Percentiles rank a stretch among this genome's conserved stretches.
Conservation (phyloP, 1,140 invertebrate genomes). For the Penaeus vannamei region DNA sequence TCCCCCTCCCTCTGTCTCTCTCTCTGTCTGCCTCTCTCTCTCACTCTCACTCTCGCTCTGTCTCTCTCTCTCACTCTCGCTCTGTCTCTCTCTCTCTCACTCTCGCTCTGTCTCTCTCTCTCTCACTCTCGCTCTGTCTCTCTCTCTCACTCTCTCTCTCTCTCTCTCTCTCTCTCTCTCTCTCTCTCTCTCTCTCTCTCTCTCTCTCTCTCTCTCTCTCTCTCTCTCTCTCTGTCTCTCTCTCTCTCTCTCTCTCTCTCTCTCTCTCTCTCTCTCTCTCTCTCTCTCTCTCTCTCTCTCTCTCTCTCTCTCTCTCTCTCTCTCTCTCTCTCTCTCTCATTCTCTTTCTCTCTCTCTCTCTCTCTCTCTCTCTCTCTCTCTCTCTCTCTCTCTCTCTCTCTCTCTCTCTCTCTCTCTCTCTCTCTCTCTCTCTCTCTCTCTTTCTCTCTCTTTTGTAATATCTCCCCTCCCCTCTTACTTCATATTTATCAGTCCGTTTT, state of each 20-base stretch:
- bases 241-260: not conserved
- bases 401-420: not conserved
- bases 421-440: not conserved
- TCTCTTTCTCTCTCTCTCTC: not conserved
- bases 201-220: slow-evolving; percentile 7
- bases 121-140: not conserved
- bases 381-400: not conserved
- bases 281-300: not conserved
- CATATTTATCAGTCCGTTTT: too few species aligned
- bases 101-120: too few species aligned
- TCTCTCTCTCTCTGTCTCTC: not conserved
- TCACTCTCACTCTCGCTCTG: too few species aligned
- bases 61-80: too few species aligned
- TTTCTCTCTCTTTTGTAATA: not conserved
- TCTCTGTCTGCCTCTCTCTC: too few species aligned
- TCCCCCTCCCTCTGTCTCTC: too few species aligned
- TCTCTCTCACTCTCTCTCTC: not conserved
- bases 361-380: not conserved
- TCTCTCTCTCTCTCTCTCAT: slow-evolving; percentile 6
- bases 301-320: not conserved
- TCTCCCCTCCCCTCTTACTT: not conserved
- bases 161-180: not conserved
- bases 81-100: too few species aligned
- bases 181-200: slow-evolving; percentile 17
- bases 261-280: not conserved